Conservation (phyloP, 2,797 vertebrate species). For the Neoniphon sammara region DNA sequence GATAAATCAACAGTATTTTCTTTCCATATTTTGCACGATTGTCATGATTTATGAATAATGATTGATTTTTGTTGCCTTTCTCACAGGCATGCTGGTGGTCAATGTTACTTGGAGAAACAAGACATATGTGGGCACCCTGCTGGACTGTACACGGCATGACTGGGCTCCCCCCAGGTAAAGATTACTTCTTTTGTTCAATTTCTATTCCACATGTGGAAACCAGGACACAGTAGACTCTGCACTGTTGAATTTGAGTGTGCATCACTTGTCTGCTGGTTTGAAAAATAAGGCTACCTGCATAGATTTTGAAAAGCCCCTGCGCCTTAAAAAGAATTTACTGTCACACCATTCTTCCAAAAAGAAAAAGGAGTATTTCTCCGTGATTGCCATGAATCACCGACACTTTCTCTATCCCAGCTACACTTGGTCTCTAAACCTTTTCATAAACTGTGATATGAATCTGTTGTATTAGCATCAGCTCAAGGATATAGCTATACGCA, state of each 20-base stretch:
- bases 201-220: slow-evolving; percentile 10
- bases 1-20: neutral
- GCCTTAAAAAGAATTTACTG: slow-evolving; percentile 41
- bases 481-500: slow-evolving; percentile 52
- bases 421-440: slow-evolving; percentile 60
- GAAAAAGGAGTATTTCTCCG: slow-evolving; percentile 40
- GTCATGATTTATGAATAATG: slow-evolving; percentile 9
- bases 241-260: neutral
- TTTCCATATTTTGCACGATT: slow-evolving; percentile 9
- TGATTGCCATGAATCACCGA: slow-evolving; percentile 61
- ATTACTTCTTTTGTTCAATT: slow-evolving; percentile 1
- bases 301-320: slow-evolving; percentile 37
- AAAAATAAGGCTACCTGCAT: slow-evolving; percentile 17
- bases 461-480: slow-evolving; percentile 60
- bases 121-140: slow-evolving; percentile 95
- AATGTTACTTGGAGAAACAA: slow-evolving; percentile 99
- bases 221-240: neutral
- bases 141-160: slow-evolving; percentile 98
- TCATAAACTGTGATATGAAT: slow-evolving; percentile 71
- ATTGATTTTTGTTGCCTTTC: slow-evolving; percentile 18
- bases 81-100: slow-evolving; percentile 97
- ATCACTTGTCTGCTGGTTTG: slow-evolving; percentile 17
- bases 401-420: slow-evolving; percentile 45
- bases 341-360: slow-evolving; percentile 47
- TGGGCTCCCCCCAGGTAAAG: slow-evolving; percentile 98